These are phyloP conservation scores for Synanthedon andrenaeformis DNA, from an alignment of 2,888 invertebrate species.

Conservation along the genomic window DNA sequence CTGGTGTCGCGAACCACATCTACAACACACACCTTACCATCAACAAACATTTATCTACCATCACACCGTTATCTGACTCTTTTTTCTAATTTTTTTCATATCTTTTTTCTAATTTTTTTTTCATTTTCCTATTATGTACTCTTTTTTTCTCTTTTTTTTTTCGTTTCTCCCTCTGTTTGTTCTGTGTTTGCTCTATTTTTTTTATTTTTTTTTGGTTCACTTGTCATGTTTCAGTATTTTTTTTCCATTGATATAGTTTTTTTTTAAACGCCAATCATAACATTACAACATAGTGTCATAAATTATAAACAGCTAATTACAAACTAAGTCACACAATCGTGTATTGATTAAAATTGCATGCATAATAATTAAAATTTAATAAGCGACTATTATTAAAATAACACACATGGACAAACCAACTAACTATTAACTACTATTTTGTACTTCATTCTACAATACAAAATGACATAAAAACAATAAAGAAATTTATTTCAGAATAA, in stretches of 20 bases:
- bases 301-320: background rate
- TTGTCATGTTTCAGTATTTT: background rate
- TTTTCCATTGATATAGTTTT: background rate
- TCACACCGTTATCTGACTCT: background rate
- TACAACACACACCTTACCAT: conserved; percentile 28
- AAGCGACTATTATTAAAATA: no score
- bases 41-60: conserved; percentile 2
- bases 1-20: conserved; percentile 67
- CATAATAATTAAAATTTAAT: no score
- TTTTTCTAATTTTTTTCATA: background rate
- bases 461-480: no score
- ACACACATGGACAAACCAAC: no score
- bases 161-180: background rate
- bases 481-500: no score
- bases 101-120: conserved; percentile 7
- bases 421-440: no score
- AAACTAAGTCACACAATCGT: no score
- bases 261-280: background rate
- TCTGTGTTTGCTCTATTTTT: background rate
- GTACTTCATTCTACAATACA: no score
- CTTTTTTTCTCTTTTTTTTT: conserved; percentile 3
- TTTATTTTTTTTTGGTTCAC: background rate
- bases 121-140: background rate
- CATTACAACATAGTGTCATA: background rate
- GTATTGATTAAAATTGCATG: no score